Conservation (phyloP, 2,113 vertebrate genomes). For the Rana temporaria region DNA sequence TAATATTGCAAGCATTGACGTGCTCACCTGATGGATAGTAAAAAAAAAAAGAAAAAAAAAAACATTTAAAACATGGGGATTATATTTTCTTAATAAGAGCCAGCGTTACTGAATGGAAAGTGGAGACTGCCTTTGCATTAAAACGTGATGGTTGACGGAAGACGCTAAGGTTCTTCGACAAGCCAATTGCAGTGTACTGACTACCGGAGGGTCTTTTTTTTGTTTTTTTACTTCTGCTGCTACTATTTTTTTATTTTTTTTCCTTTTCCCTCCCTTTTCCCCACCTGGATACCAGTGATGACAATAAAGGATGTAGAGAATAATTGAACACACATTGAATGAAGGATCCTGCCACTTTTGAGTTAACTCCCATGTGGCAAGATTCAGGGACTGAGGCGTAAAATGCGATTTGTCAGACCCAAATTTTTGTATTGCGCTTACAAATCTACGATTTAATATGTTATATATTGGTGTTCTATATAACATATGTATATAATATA, state of each 20-base stretch:
- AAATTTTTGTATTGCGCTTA: not conserved
- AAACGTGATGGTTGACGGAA: not conserved
- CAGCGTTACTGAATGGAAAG: not conserved
- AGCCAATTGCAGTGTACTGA: not conserved
- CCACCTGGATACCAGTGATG: not conserved
- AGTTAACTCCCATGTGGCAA: not conserved
- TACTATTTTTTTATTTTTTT: not conserved
- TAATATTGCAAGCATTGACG: constrained; percentile 58
- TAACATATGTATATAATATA: not conserved
- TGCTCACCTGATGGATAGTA: not conserved
- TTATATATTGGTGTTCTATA: constrained; percentile 8
- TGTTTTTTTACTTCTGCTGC: constrained; percentile 21
- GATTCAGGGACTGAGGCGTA: not conserved
- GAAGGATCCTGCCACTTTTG: not conserved
- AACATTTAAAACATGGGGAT: constrained; percentile 40
- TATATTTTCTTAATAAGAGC: constrained; percentile 52
- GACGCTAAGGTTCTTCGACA: not conserved
- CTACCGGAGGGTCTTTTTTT: not conserved
- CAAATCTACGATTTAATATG: not conserved
- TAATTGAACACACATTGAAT: not conserved
- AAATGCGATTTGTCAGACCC: not conserved
- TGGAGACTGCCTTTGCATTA: not conserved
- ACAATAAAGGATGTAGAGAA: not conserved
- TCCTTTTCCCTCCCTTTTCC: not conserved
- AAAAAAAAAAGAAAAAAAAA: too few relatives aligned